phyloP scores from a whole-genome alignment of 2,888 invertebrate species.

The Oxyteleia sp. region DNA sequence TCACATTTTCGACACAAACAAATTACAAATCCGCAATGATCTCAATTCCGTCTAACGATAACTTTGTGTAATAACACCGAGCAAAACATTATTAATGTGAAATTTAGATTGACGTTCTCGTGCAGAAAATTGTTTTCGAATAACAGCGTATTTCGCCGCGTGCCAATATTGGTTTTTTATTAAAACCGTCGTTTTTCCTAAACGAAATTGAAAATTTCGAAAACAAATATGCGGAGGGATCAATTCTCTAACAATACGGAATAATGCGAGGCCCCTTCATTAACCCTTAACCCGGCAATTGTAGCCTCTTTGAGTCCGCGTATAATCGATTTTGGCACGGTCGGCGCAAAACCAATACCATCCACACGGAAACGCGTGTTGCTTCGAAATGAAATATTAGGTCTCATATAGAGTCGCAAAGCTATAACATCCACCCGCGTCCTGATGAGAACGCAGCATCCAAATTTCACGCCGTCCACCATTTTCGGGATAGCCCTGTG shows the following conservation, averaged over 20 bases:
- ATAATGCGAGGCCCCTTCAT: slow-evolving; percentile 40
- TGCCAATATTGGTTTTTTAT: not conserved
- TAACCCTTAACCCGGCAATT: slow-evolving; percentile 42
- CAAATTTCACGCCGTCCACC: slow-evolving; percentile 75
- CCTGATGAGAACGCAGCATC: slow-evolving; percentile 37
- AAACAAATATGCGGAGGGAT: not conserved
- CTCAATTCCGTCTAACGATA: no score
- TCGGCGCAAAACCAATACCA: slow-evolving; percentile 43
- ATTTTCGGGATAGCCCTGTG: slow-evolving; percentile 71
- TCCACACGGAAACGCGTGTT: slow-evolving; percentile 52
- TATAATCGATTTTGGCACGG: slow-evolving; percentile 52
- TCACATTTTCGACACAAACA: no score
- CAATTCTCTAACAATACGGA: slow-evolving; percentile 23
- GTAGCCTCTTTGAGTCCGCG: slow-evolving; percentile 43
- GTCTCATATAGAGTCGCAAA: slow-evolving; percentile 49
- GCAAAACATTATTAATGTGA: no score
- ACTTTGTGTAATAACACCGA: no score
- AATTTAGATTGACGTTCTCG: no score
- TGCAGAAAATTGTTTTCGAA: no score
- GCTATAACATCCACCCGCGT: slow-evolving; percentile 57
- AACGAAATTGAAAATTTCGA: not conserved
- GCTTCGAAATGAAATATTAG: slow-evolving; percentile 79
- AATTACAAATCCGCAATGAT: no score
- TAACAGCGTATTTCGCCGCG: no score
- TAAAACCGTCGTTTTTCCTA: no score